Conservation (phyloP, 2,797 vertebrate genomes). For the Artibeus lituratus region DNA sequence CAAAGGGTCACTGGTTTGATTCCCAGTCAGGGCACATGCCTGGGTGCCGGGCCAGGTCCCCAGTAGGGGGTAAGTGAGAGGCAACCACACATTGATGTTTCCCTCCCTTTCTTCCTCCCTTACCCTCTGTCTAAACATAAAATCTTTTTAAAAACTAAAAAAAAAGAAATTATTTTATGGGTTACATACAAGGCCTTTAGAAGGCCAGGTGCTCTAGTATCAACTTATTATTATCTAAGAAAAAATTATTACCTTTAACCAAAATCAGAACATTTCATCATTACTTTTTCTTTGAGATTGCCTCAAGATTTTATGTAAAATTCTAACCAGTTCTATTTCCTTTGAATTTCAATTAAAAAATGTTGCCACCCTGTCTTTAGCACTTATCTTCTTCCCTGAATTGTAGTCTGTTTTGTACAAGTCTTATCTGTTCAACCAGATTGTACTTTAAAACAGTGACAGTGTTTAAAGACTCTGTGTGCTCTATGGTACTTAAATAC, state of each 20-base stretch:
- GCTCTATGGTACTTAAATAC: neutral
- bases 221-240: neutral
- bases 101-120: too few relatives aligned
- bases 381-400: neutral
- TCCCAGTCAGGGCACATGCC: too few relatives aligned
- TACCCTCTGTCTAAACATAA: too few relatives aligned
- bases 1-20: too few relatives aligned
- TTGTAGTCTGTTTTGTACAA: neutral
- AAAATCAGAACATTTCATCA: neutral
- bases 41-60: too few relatives aligned
- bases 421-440: slow-evolving; percentile 31
- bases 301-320: neutral
- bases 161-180: neutral
- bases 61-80: too few relatives aligned
- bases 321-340: neutral
- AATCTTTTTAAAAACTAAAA: too few relatives aligned
- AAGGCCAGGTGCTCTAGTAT: neutral
- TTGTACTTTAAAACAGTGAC: neutral
- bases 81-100: too few relatives aligned
- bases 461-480: neutral
- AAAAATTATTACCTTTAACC: neutral
- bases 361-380: neutral
- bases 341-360: slow-evolving; percentile 8
- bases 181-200: neutral
- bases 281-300: slow-evolving; percentile 1